Base-by-base conservation (phyloP, 2,113 vertebrate genomes). In the Myotis yumanensis region DNA sequence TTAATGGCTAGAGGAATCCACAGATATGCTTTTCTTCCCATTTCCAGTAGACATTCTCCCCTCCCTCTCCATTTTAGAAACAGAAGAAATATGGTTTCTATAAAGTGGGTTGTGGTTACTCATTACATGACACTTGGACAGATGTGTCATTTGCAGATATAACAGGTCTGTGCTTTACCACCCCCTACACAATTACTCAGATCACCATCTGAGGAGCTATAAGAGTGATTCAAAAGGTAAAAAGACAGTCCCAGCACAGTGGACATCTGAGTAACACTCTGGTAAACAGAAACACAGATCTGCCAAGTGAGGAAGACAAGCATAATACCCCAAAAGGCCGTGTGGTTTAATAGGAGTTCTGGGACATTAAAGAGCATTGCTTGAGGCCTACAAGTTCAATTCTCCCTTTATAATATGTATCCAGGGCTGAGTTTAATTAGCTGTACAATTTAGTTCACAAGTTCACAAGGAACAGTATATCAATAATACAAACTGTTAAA, bases 101-200 rank as follows among this genome's bases (percentile, higher is more conserved):
- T 71, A 93, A 94, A 94, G 87, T 82, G 87, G 43, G n/a, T 5
- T 75, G 82, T 4, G 77, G 84, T 93, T 64, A 48, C 87, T 94
- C 66, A 79, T 35, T 87, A 73, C 1, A 0, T 17, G 69, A 85
- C 77, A 88, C 81, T 83, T 88, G 82, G 91, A 96, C 92, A 94
- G 95, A 90, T 87, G 79, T 54, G 59, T 92, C 90, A 85, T 96
- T 92, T 96, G 89, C 85, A 96, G 93, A 86, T 92, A 57, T 72
- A 94, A 96, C 7, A 89, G 89, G 64, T 48, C 84, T 97, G 79
- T 3, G 87, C 86, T 82, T 96, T 30, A 43, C 57, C 35, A 46
- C 15, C 25, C 64, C 90, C 69, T 84, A 73, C 76, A 75, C 75
- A 86, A 93, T 93, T 91, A 95, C 64, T 4, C 57, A 92, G 52